Evolutionary conservation across 2,888 invertebrate genomes (phyloP), one percentile per base, ranked within the genome.

Genomic region (Neoascia interrupta): DNA sequence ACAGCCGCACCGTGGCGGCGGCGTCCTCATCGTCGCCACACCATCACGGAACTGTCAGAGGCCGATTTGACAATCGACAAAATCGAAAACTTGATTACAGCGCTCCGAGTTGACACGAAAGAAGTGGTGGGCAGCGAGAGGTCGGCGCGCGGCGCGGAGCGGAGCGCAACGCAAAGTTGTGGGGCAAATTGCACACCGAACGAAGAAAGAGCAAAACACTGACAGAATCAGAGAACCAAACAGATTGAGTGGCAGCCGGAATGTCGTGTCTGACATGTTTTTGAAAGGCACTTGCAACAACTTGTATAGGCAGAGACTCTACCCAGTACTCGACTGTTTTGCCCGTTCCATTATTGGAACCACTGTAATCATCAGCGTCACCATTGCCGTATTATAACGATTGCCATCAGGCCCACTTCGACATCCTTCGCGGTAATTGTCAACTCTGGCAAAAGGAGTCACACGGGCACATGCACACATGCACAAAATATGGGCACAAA

Each of bases 191-290:
- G 73, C 68, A 69, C 21, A 10, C 8, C 3, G 18, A 47, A 51
- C 26, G 21, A 28, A 23, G 41, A 64, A 60, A 60, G 53, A 58
- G 45, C 16, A 31, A 8, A 16, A 53, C 45, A 70, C 60, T 39
- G 53, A 72, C 54, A 47, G 26, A 69, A 26, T 28, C 18, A 43
- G 58, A 66, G 53, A 66, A 60, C 28, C 19, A 58, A 54, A 69
- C 43, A 69, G 79, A 73, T 73, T 79, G 79, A 79, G 79, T 79
- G 79, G 79, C 79, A 79, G 72, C 73, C 72, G 79, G 79, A 79
- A 79, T 79, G 79, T 79, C 79, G 79, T 79, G 79, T 61, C 79
- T 73, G 79, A 79, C 73, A 79, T 79, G 79, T 79, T 79, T 79
- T 79, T 79, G 79, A 79, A 79, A 79, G 79, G 79, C 79, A 79